These are phyloP conservation scores for Carlito syrichta DNA, from an alignment of 2,113 vertebrate genomes.

Conservation along the genomic window DNA sequence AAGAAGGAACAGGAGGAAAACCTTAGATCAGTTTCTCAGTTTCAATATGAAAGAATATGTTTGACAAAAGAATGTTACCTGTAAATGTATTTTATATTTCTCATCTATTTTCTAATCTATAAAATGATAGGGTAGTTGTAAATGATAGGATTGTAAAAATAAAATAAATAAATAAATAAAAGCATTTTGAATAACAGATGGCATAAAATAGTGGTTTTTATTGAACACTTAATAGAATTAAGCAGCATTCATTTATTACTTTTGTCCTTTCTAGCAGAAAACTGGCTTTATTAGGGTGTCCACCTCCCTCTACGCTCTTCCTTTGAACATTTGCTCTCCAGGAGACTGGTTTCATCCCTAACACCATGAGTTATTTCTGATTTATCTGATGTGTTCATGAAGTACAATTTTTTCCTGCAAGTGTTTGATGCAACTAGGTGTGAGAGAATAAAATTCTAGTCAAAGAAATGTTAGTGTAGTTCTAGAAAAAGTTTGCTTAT, in stretches of 20 bases:
- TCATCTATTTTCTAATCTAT: background rate
- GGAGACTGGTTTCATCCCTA: background rate
- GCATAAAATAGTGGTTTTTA: background rate
- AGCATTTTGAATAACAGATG: background rate
- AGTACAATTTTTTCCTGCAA: fast-evolving
- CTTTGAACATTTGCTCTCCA: background rate
- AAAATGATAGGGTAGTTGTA: background rate
- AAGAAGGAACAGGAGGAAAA: background rate
- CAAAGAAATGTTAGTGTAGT: background rate
- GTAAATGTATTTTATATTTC: background rate
- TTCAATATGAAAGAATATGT: background rate
- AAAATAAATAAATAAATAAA: background rate
- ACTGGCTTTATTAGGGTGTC: background rate
- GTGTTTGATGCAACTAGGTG: background rate
- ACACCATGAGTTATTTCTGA: background rate
- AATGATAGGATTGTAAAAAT: background rate
- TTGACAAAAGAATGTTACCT: background rate
- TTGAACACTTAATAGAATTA: background rate
- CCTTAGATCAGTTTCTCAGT: background rate
- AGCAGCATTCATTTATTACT: background rate
- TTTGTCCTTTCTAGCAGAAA: background rate
- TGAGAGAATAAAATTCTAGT: background rate
- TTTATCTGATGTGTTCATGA: background rate
- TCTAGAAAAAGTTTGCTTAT: background rate
- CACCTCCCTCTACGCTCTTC: background rate